phyloP scores from a whole-genome alignment of 2,797 vertebrate species.

The Rhinogobio ventralis region DNA sequence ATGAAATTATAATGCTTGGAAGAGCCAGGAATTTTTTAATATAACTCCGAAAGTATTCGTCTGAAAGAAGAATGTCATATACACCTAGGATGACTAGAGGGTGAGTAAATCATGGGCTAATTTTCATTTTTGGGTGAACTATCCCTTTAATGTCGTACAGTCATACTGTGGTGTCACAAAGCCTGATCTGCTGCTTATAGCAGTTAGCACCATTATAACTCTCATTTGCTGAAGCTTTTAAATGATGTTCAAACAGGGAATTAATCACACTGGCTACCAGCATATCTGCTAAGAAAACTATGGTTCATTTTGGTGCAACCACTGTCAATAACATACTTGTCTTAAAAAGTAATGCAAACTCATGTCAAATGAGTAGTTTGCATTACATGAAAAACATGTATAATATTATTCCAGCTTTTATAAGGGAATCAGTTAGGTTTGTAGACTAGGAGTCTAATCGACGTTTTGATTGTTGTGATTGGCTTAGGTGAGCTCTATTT shows the following conservation, averaged over 20 bases:
- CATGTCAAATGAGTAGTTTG: slow-evolving; percentile 12
- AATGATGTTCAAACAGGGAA: slow-evolving; percentile 3
- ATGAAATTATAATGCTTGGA: no score
- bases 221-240: slow-evolving; percentile 8
- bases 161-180: slow-evolving; percentile 44
- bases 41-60: no score
- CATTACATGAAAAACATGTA: background rate
- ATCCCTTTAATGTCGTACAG: slow-evolving; percentile 28
- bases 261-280: slow-evolving; percentile 1
- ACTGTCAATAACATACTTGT: background rate
- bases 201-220: slow-evolving; percentile 21
- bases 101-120: no score
- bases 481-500: slow-evolving; percentile 10
- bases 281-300: background rate
- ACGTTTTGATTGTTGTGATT: slow-evolving; percentile 43
- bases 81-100: no score
- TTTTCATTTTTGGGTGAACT: no score
- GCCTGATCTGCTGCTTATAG: slow-evolving; percentile 31
- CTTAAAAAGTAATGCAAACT: background rate
- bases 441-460: slow-evolving; percentile 14
- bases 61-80: no score
- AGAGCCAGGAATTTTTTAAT: no score
- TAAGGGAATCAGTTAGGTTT: background rate
- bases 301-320: background rate
- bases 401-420: background rate